Evolutionary conservation across 2,888 invertebrate species (phyloP).

Genomic region (Caradrina clavipalpis): DNA sequence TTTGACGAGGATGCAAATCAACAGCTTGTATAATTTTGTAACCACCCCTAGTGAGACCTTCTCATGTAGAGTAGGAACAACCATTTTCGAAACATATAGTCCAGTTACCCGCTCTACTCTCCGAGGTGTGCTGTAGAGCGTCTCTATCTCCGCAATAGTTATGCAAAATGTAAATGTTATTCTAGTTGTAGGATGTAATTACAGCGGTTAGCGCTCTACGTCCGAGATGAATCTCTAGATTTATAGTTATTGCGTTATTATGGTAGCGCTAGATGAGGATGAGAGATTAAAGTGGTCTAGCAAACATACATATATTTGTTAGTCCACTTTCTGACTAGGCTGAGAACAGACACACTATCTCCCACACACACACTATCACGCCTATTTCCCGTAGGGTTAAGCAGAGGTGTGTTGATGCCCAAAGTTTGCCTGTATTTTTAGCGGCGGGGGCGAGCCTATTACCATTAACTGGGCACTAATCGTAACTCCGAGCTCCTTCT

Average conservation of each 20-base stretch:
- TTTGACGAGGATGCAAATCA: too few relatives aligned
- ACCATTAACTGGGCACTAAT: too few relatives aligned
- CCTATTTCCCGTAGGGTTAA: too few relatives aligned
- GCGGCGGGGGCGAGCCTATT: too few relatives aligned
- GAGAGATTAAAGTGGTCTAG: not conserved
- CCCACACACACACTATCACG: too few relatives aligned
- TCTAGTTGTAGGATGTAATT: conserved; percentile 35
- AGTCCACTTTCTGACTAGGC: too few relatives aligned
- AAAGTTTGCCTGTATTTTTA: too few relatives aligned
- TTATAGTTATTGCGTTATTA: conserved; percentile 50
- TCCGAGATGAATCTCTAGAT: conserved; percentile 45
- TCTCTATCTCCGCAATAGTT: conserved; percentile 11
- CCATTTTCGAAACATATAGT: not conserved
- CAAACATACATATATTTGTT: not conserved
- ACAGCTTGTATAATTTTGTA: not conserved
- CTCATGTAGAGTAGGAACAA: not conserved
- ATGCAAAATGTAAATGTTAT: conserved; percentile 45
- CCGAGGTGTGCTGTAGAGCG: conserved; percentile 21
- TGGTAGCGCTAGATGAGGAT: conserved; percentile 3
- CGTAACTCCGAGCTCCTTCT: too few relatives aligned
- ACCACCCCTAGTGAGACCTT: not conserved
- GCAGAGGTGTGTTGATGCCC: too few relatives aligned
- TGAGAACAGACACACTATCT: too few relatives aligned
- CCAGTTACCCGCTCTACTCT: conserved; percentile 3
- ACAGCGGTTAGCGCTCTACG: conserved; percentile 8